Evolutionary conservation across 1,140 invertebrate species (phyloP), one percentile per base, ranked within the genome.

Genomic region (Heliothis virescens): DNA sequence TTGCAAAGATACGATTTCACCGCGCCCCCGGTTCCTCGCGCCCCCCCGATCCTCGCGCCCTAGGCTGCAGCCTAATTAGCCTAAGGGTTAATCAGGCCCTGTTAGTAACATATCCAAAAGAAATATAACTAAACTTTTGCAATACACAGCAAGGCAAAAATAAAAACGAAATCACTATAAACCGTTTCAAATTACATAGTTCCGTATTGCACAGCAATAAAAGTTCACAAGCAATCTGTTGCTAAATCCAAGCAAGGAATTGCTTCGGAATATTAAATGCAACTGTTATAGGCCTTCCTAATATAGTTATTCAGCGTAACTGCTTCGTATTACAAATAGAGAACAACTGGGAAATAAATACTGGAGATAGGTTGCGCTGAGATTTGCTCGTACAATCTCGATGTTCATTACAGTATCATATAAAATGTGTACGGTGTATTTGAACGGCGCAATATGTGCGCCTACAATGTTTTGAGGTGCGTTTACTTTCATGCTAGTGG

Each of bases 391-490:
- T 16, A 48, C 34, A 50, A 67, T 67, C 63, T 48, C 63, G 29
- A 60, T 34, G 34, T 59, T 59, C 34, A 47, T n/a, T 73, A 73
- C 34, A 21, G 34, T 16, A 59, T 57, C 53, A 59, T 73, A 73
- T 73, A 73, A 59, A 69, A 69, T 69, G 59, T 69, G 74, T 48
- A 62, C 74, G 29, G 63, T 76, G 48, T 48, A 16, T 57, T 59
- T 59, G 65, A 63, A 74, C 10, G 63, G 26, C 63, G 74, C 55
- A 77, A 77, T 59, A 77, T 77, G 26, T 16, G 18, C 12, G 16
- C 18, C 21, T 53, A 57, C 71, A 7, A 13, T 0, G 3, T 4
- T n/a, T 48, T 3, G 41, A 48, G 63, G 34, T 16, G 10, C 16
- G 63, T 67, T 67, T 48, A 48, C 16, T 48, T 16, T 16, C 16